Percentiles rank a stretch among this genome's conserved stretches.
Evolutionary conservation across 2,888 invertebrate genomes (phyloP).

Genomic region (Lepidocyrtinus sp.): DNA sequence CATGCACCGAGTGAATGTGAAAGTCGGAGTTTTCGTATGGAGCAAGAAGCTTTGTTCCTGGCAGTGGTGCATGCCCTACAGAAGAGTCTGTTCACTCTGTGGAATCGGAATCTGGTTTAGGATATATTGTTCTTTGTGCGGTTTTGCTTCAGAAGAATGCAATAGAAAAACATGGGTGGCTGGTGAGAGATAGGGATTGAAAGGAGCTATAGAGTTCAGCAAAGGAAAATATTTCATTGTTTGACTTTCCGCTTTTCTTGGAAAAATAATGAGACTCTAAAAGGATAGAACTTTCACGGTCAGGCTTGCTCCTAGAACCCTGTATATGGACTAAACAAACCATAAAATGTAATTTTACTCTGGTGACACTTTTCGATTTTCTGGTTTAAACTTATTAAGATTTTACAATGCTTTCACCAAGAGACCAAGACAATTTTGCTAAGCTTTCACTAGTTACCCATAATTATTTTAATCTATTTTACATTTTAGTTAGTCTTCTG

Average conservation of each 20-base stretch:
- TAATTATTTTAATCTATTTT: no score
- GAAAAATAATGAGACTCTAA: not conserved
- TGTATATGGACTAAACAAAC: not conserved
- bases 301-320: not conserved
- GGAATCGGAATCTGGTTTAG: constrained; percentile 1
- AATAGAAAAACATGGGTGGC: constrained; percentile 2
- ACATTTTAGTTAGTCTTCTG: no score
- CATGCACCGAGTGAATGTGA: not conserved
- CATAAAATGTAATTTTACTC: constrained; percentile 5
- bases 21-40: not conserved
- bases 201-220: not conserved
- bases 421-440: no score
- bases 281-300: constrained; percentile 1
- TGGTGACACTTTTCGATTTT: no score
- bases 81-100: not conserved
- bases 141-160: constrained; percentile 4
- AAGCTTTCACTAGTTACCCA: no score
- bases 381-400: no score
- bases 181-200: constrained; percentile 10
- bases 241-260: constrained; percentile 1
- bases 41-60: not conserved
- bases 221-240: not conserved
- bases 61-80: not conserved
- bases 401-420: no score
- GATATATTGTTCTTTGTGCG: constrained; percentile 8